Evolutionary conservation across 1,140 invertebrate genomes (phyloP).

Genomic region (Lineus longissimus): DNA sequence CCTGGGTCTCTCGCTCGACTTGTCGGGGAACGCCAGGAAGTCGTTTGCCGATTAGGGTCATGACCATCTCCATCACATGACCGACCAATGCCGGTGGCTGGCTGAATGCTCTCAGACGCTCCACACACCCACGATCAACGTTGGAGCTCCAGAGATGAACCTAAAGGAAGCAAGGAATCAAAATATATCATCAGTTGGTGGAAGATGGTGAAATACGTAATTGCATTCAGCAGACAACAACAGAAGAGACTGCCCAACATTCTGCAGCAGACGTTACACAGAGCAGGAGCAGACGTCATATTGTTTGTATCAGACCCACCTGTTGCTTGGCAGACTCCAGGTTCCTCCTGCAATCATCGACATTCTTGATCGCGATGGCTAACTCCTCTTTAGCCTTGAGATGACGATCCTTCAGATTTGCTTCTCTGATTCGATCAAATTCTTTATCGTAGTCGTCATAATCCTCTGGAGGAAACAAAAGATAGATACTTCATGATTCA

Average conservation of each 20-base stretch:
- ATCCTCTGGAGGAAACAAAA: conserved; percentile 35
- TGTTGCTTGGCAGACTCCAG: conserved; percentile 40
- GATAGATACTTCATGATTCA: neutral
- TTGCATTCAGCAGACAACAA: too few species aligned
- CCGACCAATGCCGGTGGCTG: conserved; percentile 50
- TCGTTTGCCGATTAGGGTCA: conserved; percentile 50
- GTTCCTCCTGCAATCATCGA: conserved; percentile 43
- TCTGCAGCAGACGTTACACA: too few species aligned
- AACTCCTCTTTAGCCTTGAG: conserved; percentile 47
- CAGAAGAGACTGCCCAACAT: too few species aligned
- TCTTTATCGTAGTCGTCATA: conserved; percentile 53
- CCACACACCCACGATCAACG: conserved; percentile 49
- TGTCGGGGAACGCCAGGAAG: conserved; percentile 27
- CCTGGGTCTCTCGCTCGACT: neutral
- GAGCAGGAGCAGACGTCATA: too few species aligned
- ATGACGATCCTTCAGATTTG: conserved; percentile 45
- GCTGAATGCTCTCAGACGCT: conserved; percentile 43
- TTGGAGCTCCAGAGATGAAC: conserved; percentile 48
- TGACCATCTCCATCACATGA: conserved; percentile 55
- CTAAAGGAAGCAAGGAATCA: conserved; percentile 20
- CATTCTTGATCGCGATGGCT: conserved; percentile 29
- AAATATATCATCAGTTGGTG: too few species aligned
- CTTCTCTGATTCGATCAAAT: conserved; percentile 52
- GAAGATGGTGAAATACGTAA: too few species aligned
- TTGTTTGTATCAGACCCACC: conserved; percentile 29